A percentile compares a stretch with the other conserved stretches of the same genome.
Conservation (phyloP, 2,113 vertebrate genomes). For the Periophthalmodon schlosseri region DNA sequence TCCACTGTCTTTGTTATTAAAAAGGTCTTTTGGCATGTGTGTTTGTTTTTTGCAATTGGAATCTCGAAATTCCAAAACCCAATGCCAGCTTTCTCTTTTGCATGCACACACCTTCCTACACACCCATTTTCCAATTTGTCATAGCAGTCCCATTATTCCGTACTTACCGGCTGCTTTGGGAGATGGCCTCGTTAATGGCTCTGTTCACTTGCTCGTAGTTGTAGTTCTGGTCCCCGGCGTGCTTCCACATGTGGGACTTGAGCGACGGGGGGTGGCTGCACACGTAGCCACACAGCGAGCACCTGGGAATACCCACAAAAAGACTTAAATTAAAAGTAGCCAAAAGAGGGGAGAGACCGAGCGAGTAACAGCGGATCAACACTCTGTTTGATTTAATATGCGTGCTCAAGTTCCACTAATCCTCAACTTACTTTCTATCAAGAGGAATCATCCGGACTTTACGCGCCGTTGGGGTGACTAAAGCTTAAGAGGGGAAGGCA, state of each 20-base stretch:
- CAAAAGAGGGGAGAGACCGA: not conserved
- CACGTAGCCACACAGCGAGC: constrained; percentile 95
- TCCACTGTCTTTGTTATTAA: too few species aligned
- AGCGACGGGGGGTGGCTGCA: constrained; percentile 97
- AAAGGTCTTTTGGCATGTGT: too few species aligned
- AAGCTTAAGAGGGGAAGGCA: constrained; percentile 22
- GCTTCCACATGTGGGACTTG: constrained; percentile 99
- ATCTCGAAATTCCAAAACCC: not conserved
- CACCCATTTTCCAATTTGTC: not conserved
- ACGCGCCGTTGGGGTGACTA: constrained; percentile 18
- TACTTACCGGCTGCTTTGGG: constrained; percentile 89
- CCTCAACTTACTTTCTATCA: constrained; percentile 43
- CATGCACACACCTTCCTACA: not conserved
- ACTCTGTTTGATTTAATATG: constrained; percentile 38
- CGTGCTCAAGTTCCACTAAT: constrained; percentile 32
- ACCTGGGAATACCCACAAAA: constrained; percentile 71
- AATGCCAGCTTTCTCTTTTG: not conserved
- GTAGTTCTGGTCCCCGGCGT: constrained; percentile 98
- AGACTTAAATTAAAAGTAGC: not conserved
- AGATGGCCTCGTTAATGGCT: constrained; percentile 97
- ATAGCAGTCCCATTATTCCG: not conserved
- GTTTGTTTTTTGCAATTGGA: not conserved
- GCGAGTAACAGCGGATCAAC: constrained; percentile 27
- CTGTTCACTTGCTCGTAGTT: constrained; percentile 99
- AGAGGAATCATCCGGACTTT: constrained; percentile 43